Evolutionary conservation across 2,113 vertebrate genomes (phyloP), one percentile per base, ranked within the genome.

Genomic region (Oncorhynchus mykiss): DNA sequence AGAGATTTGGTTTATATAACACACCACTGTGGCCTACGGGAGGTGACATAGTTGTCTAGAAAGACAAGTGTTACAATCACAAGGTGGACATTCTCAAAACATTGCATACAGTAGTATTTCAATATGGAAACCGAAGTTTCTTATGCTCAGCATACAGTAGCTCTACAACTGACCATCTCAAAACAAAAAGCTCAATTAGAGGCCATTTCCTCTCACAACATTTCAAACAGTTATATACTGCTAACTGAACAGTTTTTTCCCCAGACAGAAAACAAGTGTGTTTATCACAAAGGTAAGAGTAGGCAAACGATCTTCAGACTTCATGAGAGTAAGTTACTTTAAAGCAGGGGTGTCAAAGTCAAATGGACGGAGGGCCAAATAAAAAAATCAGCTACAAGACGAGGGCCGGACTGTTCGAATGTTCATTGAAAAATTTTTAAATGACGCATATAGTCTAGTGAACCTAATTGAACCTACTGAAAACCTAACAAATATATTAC

Each of bases 51-150:
- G n/a, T 48, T 64, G 67, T 76, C 72, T 49, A 57, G 25, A 67
- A 13, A 57, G 25, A 67, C 4, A 29, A 72, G 60, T 24, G 1
- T 70, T 24, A 82, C 84, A 80, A 8, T 80, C 70, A 4, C 60
- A 84, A 25, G n/a, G 62, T 45, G 18, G 76, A 76, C 73, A 66
- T 80, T 51, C 70, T 77, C 72, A 82, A 66, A 80, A 80, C 4
- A 31, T 69, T 77, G 54, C 77, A 79, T 75, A 60, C 62, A 45
- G 39, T 76, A 54, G 49, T 73, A 8, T 34, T 60, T 39, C 34
- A 24, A 62, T 45, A 39, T 27, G 25, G 22, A 45, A 20, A 22
- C 8, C 2, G 0, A 45, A 45, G 2, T 14, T 72, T 66, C 71
- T 4, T 13, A 2, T 48, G 1, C 59, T 54, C 71, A 25, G 9